Evolutionary conservation across 2,888 invertebrate genomes (phyloP).

Genomic region (Ophion ventricosus): DNA sequence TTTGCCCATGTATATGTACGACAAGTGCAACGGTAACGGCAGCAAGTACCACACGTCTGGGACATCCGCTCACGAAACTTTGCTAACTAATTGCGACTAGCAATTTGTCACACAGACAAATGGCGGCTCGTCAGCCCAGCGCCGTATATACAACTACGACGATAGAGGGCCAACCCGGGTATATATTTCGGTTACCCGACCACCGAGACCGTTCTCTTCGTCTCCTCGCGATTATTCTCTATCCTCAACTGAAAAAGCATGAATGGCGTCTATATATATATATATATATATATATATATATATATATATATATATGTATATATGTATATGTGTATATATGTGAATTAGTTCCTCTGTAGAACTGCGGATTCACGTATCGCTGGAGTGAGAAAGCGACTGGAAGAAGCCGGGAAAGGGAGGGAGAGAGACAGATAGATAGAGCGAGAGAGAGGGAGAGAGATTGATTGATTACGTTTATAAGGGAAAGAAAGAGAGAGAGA

Average conservation of each 20-base stretch:
- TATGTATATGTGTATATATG: neutral
- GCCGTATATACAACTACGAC: slow-evolving; percentile 65
- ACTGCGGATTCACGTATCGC: neutral
- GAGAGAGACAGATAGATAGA: slow-evolving; percentile 4
- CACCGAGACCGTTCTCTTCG: slow-evolving; percentile 34
- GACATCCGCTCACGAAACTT: slow-evolving; percentile 77
- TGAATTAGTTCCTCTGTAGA: neutral
- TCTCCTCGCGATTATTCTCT: slow-evolving; percentile 23
- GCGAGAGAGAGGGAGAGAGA: no score
- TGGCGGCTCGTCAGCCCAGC: slow-evolving; percentile 77
- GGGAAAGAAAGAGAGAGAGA: no score
- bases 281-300: neutral
- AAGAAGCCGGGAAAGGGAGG: no score
- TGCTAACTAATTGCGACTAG: slow-evolving; percentile 80
- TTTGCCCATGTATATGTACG: neutral
- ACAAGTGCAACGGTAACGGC: neutral
- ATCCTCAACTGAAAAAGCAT: slow-evolving; percentile 27
- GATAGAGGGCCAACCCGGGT: slow-evolving; percentile 19
- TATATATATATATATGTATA: neutral
- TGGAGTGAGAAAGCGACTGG: neutral
- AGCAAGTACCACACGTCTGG: slow-evolving; percentile 61
- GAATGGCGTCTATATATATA: neutral
- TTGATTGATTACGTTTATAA: no score
- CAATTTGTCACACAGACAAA: slow-evolving; percentile 81
- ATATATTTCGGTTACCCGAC: slow-evolving; percentile 38